Conservation (phyloP, 2,797 vertebrate species). For the Paedocypris micromegethes region DNA sequence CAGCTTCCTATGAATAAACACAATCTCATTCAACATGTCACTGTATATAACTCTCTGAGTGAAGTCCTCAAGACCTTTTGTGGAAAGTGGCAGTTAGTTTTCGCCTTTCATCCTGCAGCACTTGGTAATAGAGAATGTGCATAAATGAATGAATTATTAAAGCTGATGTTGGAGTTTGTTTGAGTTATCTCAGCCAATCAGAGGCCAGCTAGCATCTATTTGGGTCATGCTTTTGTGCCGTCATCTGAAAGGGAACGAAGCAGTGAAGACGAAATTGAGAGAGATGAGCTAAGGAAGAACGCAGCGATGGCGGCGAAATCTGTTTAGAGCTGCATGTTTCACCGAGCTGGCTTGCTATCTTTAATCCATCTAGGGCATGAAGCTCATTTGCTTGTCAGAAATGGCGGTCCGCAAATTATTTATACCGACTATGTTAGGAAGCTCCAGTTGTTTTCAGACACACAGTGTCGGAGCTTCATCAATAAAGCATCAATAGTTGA, state of each 20-base stretch:
- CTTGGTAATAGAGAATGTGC: conserved; percentile 24
- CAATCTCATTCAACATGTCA: neutral
- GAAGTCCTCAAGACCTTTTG: neutral
- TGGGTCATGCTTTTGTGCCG: conserved; percentile 45
- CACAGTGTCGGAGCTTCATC: neutral
- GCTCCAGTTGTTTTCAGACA: too few species aligned
- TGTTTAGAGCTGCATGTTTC: conserved; percentile 1
- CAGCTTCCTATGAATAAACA: neutral
- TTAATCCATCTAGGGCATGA: neutral
- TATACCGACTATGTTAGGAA: neutral
- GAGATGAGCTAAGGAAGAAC: neutral
- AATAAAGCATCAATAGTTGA: conserved; percentile 17
- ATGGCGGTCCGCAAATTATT: neutral
- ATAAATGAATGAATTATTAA: conserved; percentile 50
- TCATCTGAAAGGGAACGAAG: conserved; percentile 33
- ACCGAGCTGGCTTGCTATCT: neutral
- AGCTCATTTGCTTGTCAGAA: neutral
- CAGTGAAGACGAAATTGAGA: conserved; percentile 4
- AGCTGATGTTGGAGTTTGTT: conserved; percentile 47
- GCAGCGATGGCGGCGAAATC: conserved; percentile 2
- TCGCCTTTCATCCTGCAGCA: conserved; percentile 2
- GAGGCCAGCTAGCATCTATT: conserved; percentile 46
- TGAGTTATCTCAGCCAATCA: conserved; percentile 54
- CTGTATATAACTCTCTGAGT: neutral
- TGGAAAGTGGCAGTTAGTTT: conserved; percentile 9